Conservation (phyloP, 2,797 vertebrate species). For the Lacerta viridis region DNA sequence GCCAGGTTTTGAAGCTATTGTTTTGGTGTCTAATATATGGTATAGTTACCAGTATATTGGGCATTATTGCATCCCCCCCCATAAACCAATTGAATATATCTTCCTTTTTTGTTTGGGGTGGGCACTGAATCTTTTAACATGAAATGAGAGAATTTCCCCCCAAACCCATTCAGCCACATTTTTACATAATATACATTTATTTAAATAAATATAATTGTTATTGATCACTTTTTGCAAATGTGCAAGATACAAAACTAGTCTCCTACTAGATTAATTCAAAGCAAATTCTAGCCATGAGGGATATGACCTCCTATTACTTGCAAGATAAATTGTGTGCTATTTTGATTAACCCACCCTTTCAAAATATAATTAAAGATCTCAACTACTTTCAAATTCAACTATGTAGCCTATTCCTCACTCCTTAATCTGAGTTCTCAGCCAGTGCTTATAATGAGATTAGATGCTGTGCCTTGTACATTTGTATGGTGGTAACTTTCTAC, state of each 20-base stretch:
- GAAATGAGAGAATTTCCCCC: constrained; percentile 38
- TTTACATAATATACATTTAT: neutral
- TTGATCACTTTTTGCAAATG: neutral
- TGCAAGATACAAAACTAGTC: neutral
- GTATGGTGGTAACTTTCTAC: neutral
- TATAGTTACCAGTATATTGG: neutral
- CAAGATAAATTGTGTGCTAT: neutral
- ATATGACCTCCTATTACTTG: neutral
- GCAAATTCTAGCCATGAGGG: neutral
- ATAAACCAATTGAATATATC: neutral
- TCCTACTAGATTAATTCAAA: neutral
- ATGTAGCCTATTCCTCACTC: neutral
- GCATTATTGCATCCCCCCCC: neutral
- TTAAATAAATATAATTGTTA: neutral
- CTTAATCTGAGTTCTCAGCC: neutral
- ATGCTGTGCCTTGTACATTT: neutral
- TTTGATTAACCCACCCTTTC: constrained; percentile 1
- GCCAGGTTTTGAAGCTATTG: neutral
- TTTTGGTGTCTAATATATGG: neutral
- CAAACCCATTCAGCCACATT: neutral
- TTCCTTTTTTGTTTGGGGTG: neutral
- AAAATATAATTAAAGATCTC: neutral
- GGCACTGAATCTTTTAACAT: neutral
- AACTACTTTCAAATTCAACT: neutral
- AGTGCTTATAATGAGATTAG: neutral